A percentile compares a stretch with the other conserved stretches of the same genome.
Conservation (phyloP, 2,797 vertebrate species). For the Nyctalus aviator region DNA sequence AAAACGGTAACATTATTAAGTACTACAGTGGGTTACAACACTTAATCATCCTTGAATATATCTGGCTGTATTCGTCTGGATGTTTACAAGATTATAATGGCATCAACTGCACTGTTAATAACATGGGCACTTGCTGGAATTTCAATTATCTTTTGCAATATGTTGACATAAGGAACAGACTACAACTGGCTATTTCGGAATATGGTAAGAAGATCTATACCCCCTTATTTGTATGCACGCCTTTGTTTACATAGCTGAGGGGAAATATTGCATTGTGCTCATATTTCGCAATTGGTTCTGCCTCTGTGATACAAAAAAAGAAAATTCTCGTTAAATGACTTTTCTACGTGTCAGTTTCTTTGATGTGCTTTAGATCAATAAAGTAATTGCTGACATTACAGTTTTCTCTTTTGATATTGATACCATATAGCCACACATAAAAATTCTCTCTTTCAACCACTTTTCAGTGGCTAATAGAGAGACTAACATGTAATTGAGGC, state of each 20-base stretch:
- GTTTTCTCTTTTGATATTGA: conserved; percentile 49
- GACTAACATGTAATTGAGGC: background rate
- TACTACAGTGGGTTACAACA: conserved; percentile 63
- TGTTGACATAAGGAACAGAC: conserved; percentile 56
- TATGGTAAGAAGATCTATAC: background rate
- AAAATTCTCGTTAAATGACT: conserved; percentile 58
- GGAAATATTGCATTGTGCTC: conserved; percentile 64
- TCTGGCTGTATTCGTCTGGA: conserved; percentile 59
- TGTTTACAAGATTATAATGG: conserved; percentile 75
- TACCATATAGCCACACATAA: background rate
- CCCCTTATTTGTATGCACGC: conserved; percentile 58
- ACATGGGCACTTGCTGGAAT: conserved; percentile 72
- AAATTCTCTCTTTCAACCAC: conserved; percentile 18
- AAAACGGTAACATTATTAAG: conserved; percentile 72
- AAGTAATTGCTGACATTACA: conserved; percentile 46
- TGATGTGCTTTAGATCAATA: conserved; percentile 47
- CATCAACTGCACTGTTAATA: conserved; percentile 66
- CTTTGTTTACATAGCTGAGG: conserved; percentile 70
- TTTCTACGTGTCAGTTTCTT: conserved; percentile 44
- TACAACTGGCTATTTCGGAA: conserved; percentile 41
- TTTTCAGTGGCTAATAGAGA: background rate
- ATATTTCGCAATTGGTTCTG: conserved; percentile 69
- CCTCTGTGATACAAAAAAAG: background rate
- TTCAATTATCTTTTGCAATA: conserved; percentile 74
- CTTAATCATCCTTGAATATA: conserved; percentile 69